These are phyloP conservation scores for Caenorhabditis uteleia DNA, from an alignment of 2,888 invertebrate genomes.

Conservation along the genomic window DNA sequence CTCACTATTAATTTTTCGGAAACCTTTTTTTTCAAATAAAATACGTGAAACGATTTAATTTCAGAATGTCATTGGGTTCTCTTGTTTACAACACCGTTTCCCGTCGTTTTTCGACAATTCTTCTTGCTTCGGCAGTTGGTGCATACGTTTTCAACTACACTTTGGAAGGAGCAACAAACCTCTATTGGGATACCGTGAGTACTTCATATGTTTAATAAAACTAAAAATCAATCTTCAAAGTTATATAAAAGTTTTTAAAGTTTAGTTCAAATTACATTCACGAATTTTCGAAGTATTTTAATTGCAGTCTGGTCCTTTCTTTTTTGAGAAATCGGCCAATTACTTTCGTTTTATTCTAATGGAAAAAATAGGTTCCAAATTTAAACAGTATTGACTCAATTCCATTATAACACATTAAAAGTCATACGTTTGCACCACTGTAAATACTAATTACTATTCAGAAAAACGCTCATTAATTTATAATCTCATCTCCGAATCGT, in stretches of 20 bases:
- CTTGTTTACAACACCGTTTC: constrained; percentile 58
- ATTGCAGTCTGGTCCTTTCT: no score
- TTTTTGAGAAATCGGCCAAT: no score
- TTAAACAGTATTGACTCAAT: no score
- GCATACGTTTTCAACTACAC: constrained; percentile 62
- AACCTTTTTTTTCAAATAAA: background rate
- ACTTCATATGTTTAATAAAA: constrained; percentile 1
- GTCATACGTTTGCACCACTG: no score
- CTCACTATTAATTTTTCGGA: background rate
- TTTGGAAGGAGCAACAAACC: constrained; percentile 56
- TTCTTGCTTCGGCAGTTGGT: constrained; percentile 58
- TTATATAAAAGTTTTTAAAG: background rate
- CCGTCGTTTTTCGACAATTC: constrained; percentile 64
- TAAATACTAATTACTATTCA: no score
- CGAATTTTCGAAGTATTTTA: no score
- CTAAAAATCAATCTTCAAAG: background rate
- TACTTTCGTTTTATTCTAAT: no score
- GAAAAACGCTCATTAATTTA: no score
- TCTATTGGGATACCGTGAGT: constrained; percentile 61
- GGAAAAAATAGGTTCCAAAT: no score
- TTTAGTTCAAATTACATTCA: no score
- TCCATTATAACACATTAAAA: no score
- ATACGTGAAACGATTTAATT: constrained; percentile 4
- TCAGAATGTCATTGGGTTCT: constrained; percentile 52
- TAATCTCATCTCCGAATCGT: no score